Percentiles rank a stretch among this genome's conserved stretches.
Evolutionary conservation across 2,113 vertebrate genomes (phyloP).

Genomic region (Heterochromis multidens): DNA sequence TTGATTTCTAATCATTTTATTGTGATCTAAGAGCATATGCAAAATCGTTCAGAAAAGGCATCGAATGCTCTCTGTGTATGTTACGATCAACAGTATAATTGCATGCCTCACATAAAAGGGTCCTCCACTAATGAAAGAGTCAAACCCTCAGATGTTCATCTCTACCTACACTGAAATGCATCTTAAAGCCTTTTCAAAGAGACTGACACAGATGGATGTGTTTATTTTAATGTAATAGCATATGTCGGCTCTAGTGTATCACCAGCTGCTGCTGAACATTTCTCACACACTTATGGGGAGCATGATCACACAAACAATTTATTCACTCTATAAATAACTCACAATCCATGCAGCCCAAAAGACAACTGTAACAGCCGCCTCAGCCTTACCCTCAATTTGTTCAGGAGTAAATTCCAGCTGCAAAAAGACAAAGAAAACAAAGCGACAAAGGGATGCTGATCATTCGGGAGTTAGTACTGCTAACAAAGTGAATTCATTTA

Average conservation of each 20-base stretch:
- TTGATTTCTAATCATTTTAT: neutral
- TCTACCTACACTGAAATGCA: neutral
- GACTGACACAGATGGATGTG: neutral
- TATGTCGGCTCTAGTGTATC: neutral
- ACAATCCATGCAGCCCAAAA: neutral
- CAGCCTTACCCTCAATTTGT: slow-evolving; percentile 83
- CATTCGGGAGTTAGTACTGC: neutral
- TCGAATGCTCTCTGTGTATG: neutral
- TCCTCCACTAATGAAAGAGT: neutral
- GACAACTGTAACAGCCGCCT: neutral
- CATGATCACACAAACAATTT: neutral
- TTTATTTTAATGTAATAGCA: neutral
- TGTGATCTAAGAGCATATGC: neutral
- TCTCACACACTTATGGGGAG: slow-evolving; percentile 13
- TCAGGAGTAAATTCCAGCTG: slow-evolving; percentile 86
- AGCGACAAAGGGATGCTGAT: neutral
- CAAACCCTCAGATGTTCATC: neutral
- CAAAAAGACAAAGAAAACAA: slow-evolving; percentile 46
- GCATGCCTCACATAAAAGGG: neutral
- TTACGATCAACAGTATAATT: neutral
- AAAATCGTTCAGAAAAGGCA: neutral
- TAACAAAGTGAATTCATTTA: neutral
- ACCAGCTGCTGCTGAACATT: slow-evolving; percentile 34
- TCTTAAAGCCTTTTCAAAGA: neutral
- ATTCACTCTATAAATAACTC: slow-evolving; percentile 43